Percentiles rank a stretch among this genome's conserved stretches.
Conservation (phyloP, 2,113 vertebrate species). For the Eubucco bourcierii region DNA sequence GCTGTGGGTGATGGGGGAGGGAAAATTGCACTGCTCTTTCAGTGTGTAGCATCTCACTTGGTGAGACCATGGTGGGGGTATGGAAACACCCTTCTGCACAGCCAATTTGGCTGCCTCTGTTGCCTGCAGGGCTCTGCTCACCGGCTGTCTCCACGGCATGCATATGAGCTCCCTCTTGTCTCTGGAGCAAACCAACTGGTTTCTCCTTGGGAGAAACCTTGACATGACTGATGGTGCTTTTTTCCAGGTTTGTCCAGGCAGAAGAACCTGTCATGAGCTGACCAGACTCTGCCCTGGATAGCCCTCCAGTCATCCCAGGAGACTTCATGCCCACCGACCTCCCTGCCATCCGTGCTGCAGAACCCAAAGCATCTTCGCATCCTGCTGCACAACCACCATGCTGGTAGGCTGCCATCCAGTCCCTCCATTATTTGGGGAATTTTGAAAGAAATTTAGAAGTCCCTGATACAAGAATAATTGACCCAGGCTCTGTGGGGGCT, state of each 20-base stretch:
- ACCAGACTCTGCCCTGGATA: not conserved
- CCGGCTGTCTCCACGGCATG: constrained; percentile 26
- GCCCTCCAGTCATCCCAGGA: not conserved
- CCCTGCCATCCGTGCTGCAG: not conserved
- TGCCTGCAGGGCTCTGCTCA: constrained; percentile 21
- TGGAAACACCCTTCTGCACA: constrained; percentile 1
- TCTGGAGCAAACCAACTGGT: constrained; percentile 59
- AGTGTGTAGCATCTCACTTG: not conserved
- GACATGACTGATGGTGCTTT: not conserved
- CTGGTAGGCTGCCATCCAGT: not conserved
- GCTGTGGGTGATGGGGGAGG: not conserved
- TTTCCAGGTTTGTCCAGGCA: not conserved
- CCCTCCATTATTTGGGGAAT: not conserved
- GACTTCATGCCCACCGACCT: not conserved
- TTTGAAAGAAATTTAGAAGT: not conserved
- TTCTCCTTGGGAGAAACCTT: not conserved
- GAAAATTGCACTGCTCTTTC: not conserved
- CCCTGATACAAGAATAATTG: not conserved
- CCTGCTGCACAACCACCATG: not conserved
- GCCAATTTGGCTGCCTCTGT: constrained; percentile 31
- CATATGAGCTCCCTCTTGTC: constrained; percentile 61
- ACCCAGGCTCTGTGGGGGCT: not conserved
- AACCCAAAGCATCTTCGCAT: not conserved
- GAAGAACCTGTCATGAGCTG: not conserved
- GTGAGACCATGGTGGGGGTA: not conserved